Evolutionary conservation across 2,797 vertebrate species (phyloP), one percentile per base, ranked within the genome.

Genomic region (Danionella dracula): DNA sequence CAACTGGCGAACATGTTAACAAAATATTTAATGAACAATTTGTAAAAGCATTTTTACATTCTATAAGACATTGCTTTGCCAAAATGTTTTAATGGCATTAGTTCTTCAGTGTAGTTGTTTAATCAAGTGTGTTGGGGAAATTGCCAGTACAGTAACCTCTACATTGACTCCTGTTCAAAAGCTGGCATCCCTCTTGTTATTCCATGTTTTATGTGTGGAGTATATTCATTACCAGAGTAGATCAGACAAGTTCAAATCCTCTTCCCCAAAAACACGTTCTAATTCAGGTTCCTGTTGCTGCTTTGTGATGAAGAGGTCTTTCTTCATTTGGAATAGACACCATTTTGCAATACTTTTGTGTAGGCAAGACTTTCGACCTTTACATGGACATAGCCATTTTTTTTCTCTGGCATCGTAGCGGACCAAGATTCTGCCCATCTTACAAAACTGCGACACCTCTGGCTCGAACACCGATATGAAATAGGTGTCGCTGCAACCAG

Each of bases 251-350:
- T 15, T 1, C 12, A 27, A 6, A 27, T 55, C 4, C 7, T 27
- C 19, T 16, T 10, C 4, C 5, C 2, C n/a, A 1, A n/a, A 2
- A 4, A 16, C 54, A 29, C 7, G 8, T 9, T 10, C n/a, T 41
- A 13, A 20, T 13, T 41, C 21, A 12, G 21, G 8, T 16, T 57
- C 13, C 4, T 10, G 37, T 11, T 57, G 8, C 2, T 10, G 20
- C 37, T 8, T 9, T 13, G 10, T 57, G 38, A 10, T 12, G 2
- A 56, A 56, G 20, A 41, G 21, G n/a, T 29, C 4, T 20, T 23
- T 16, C 53, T 56, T 41, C 53, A 41, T 40, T 41, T 56, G 21
- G 38, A 29, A 41, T n/a, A 56, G 53, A 40, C 53, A 16, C 37
- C 35, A 41, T n/a, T 29, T 40, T 56, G 4, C 53, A 27, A 56